Evolutionary conservation across 1,140 invertebrate genomes (phyloP), one percentile per base, ranked within the genome.

Genomic region (Wasmannia auropunctata): DNA sequence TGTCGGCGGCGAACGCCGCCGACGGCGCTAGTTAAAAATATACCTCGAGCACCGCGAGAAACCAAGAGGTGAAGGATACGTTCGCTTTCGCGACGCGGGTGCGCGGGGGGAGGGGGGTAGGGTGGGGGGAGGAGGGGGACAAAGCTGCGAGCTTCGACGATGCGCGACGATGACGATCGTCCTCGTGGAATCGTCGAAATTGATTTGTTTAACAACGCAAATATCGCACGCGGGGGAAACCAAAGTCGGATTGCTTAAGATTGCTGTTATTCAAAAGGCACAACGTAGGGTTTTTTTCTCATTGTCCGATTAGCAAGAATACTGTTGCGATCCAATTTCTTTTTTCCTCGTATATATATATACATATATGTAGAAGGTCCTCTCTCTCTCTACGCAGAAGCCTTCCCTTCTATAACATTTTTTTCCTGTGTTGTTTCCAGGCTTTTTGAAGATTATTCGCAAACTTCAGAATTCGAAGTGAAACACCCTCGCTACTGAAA

Each of bases 251-350:
- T 43, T 34, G 58, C 54, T 75, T 60, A 46, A 84, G 28, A 62
- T 63, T 79, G 70, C 83, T 79, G 70, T 62, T 77, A 31, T 85
- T 85, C 40, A 75, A 85, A 85, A 85, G 72, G 72, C 83, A 77
- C 83, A 83, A 83, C 67, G 79, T 85, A 85, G 74, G 25, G 37
- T 46, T 85, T 85, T 85, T 85, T 31, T 85, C 72, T 60, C 58
- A 37, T n/a, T 54, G 31, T 76, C 22, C 40, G 16, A 76, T 85
- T 62, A 63, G 72, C 58, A 51, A 63, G 69, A 63, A 70, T 83
- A 25, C 43, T 22, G 25, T 14, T n/a, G 2, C 67, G 31, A 25
- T 76, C 69, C 37, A 58, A 43, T 37, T 37, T 75, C 43, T 37
- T 28, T 56, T 25, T 34, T 34, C 10, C 51, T 19, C 14, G 8